Percentiles rank a stretch among this genome's conserved stretches.
Conservation (phyloP, 2,797 vertebrate genomes). For the Phrynocephalus vlangalii region DNA sequence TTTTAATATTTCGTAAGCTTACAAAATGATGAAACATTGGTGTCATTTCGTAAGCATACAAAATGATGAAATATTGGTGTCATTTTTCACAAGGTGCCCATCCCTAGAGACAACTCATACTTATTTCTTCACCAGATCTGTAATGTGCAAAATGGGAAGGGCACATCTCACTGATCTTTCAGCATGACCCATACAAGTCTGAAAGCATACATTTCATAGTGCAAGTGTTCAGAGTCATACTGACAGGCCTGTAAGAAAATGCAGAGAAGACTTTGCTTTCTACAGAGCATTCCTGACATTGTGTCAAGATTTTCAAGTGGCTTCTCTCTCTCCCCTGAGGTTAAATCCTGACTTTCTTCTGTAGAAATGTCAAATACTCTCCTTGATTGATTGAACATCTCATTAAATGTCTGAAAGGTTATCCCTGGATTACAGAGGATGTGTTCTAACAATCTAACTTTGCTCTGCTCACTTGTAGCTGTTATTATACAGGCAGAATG, state of each 20-base stretch:
- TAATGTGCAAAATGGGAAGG: neutral
- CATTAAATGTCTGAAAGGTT: slow-evolving; percentile 22
- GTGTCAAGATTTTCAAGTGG: slow-evolving; percentile 10
- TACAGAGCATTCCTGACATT: neutral
- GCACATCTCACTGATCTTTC: neutral
- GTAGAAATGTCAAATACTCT: neutral
- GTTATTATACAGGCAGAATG: slow-evolving; percentile 8
- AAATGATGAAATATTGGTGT: too few species aligned
- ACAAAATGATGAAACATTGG: too few species aligned
- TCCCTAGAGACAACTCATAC: neutral
- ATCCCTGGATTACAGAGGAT: slow-evolving; percentile 26
- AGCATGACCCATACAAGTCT: neutral
- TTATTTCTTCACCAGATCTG: neutral
- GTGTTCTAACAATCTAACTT: slow-evolving; percentile 13
- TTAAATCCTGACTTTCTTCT: slow-evolving; percentile 42
- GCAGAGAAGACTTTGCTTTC: neutral
- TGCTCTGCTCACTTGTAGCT: neutral
- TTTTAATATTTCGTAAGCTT: too few species aligned
- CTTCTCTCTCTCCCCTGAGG: slow-evolving; percentile 17
- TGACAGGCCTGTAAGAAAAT: slow-evolving; percentile 12
- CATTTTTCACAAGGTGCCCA: too few species aligned
- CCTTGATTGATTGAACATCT: slow-evolving; percentile 29
- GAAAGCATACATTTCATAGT: slow-evolving; percentile 4
- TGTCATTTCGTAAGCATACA: too few species aligned
- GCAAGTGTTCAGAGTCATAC: slow-evolving; percentile 10